A percentile compares a stretch with the other conserved stretches of the same genome.
phyloP scores from a whole-genome alignment of 2,888 invertebrate genomes.

The Torymus tubicola region DNA sequence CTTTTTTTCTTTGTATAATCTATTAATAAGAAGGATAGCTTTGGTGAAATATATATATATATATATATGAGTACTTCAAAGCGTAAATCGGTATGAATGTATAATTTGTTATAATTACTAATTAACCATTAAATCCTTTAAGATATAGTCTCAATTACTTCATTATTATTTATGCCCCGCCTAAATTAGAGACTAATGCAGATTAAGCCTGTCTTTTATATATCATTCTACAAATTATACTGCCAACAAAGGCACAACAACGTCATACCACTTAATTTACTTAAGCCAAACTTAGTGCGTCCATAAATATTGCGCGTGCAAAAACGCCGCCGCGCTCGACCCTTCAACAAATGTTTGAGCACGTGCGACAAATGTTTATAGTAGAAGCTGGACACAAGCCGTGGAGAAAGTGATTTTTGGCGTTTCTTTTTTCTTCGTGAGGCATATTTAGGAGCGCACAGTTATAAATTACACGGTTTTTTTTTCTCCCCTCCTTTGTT shows the following conservation, averaged over 20 bases:
- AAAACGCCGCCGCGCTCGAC: not conserved
- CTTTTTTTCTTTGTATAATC: no score
- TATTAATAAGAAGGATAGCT: no score
- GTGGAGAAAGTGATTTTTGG: slow-evolving; percentile 37
- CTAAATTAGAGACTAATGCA: no score
- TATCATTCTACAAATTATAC: no score
- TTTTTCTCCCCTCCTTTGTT: slow-evolving; percentile 25
- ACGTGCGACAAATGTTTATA: slow-evolving; percentile 43
- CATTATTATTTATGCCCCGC: no score
- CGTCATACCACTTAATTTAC: no score
- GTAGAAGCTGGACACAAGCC: not conserved
- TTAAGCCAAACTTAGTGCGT: not conserved
- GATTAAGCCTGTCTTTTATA: no score
- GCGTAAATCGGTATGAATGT: no score
- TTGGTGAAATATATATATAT: no score
- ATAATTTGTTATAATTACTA: not conserved
- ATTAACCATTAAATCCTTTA: not conserved
- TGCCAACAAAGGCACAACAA: no score
- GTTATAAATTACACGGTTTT: slow-evolving; percentile 35
- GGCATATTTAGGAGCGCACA: slow-evolving; percentile 28
- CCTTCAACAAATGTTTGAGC: slow-evolving; percentile 18
- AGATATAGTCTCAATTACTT: not conserved
- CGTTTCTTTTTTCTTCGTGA: not conserved
- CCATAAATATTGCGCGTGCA: slow-evolving; percentile 25
- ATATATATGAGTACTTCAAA: no score